phyloP scores from a whole-genome alignment of 2,113 vertebrate genomes.

The Thryonomys swinderianus region DNA sequence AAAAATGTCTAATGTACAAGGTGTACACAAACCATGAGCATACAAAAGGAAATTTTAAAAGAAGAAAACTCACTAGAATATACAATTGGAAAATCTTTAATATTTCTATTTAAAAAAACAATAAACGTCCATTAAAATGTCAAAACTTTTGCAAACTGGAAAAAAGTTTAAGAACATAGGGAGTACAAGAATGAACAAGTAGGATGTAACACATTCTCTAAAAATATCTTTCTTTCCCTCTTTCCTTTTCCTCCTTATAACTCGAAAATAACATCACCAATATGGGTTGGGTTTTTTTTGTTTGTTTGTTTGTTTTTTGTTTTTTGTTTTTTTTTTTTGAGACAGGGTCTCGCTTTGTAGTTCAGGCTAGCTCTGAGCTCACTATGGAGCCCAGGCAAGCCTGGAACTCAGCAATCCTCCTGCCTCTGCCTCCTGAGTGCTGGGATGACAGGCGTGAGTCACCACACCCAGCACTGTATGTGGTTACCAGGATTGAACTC shows the following conservation, averaged over 20 bases:
- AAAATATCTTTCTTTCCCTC: not conserved
- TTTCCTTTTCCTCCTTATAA: not conserved
- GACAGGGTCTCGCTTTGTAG: too few relatives aligned
- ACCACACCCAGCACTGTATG: too few relatives aligned
- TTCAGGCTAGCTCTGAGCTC: too few relatives aligned
- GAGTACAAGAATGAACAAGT: conserved; percentile 16
- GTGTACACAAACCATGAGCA: not conserved
- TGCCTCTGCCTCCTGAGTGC: too few relatives aligned
- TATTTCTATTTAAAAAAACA: conserved; percentile 29
- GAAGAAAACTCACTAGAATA: conserved; percentile 45
- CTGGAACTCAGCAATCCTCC: too few relatives aligned
- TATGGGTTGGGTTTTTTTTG: too few relatives aligned
- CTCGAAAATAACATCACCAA: not conserved
- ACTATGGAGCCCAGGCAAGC: too few relatives aligned
- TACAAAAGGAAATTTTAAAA: not conserved
- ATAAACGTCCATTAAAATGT: not conserved
- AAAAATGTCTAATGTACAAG: not conserved
- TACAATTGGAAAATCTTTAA: not conserved
- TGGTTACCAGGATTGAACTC: too few relatives aligned
- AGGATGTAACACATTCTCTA: not conserved
- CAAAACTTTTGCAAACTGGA: conserved; percentile 34
- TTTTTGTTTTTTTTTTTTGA: too few relatives aligned
- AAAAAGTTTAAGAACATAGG: not conserved
- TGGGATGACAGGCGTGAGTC: too few relatives aligned
- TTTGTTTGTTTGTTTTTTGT: too few relatives aligned